These are phyloP conservation scores for Nasua narica DNA, from an alignment of 2,797 vertebrate species.

Conservation along the genomic window DNA sequence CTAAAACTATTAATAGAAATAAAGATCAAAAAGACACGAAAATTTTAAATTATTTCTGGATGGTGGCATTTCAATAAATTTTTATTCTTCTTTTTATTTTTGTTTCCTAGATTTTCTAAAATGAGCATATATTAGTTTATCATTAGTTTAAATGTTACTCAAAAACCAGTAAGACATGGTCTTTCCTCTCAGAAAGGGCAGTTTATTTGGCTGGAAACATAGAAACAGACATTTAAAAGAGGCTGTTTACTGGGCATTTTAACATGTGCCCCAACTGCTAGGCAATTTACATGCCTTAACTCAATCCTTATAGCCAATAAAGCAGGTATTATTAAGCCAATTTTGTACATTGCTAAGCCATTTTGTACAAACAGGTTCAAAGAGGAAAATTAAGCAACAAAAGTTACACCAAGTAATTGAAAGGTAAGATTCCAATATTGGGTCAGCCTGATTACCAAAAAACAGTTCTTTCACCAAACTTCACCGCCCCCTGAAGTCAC, in stretches of 20 bases:
- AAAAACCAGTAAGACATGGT: neutral
- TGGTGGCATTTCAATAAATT: neutral
- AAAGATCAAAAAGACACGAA: neutral
- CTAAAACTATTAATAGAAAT: neutral
- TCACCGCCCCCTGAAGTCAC: neutral
- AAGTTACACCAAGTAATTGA: neutral
- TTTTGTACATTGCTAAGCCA: neutral
- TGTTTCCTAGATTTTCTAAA: neutral
- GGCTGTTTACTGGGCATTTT: neutral
- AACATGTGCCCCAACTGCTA: neutral
- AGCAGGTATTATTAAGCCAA: neutral
- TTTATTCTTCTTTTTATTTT: neutral
- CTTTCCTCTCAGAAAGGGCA: neutral
- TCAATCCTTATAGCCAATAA: neutral
- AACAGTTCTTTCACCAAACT: neutral
- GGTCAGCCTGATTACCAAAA: neutral
- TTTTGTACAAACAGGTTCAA: neutral
- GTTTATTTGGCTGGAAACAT: neutral
- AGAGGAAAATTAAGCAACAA: neutral
- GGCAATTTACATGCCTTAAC: neutral
- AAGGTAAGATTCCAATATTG: neutral
- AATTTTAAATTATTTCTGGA: neutral
- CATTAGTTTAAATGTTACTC: neutral
- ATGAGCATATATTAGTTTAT: neutral
- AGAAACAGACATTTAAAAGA: neutral